Evolutionary conservation across 1,140 invertebrate genomes (phyloP).

Genomic region (Drosophila triauraria): DNA sequence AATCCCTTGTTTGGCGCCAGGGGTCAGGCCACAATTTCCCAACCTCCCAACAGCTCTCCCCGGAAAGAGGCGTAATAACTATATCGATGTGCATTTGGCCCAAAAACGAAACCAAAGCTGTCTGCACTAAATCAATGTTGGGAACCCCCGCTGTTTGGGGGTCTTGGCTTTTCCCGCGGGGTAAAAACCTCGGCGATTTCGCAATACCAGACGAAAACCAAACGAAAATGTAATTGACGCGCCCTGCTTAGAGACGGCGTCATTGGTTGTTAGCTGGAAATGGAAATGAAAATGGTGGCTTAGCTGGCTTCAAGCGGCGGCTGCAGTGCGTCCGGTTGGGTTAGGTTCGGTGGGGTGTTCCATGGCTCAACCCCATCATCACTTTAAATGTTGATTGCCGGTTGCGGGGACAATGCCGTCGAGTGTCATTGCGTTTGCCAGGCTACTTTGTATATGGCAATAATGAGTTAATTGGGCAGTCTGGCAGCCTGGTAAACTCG

Average conservation of each 20-base stretch:
- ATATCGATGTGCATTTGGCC: constrained; percentile 48
- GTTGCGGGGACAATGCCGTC: constrained; percentile 1
- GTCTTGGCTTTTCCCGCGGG: neutral
- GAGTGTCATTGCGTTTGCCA: neutral
- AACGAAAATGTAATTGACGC: constrained; percentile 52
- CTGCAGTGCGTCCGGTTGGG: too few relatives aligned
- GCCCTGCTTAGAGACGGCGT: constrained; percentile 18
- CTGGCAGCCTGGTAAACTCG: too few relatives aligned
- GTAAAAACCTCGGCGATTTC: constrained; percentile 16
- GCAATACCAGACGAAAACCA: constrained; percentile 28
- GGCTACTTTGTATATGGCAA: neutral
- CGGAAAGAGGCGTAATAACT: constrained; percentile 30
- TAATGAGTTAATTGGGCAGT: neutral
- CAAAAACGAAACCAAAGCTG: neutral
- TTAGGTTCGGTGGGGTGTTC: neutral
- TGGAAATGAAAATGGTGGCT: constrained; percentile 4
- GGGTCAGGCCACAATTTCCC: neutral
- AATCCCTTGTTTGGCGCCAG: constrained; percentile 13
- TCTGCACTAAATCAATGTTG: constrained; percentile 40
- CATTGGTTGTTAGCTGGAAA: constrained; percentile 2
- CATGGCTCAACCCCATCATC: constrained; percentile 12
- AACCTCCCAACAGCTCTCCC: neutral
- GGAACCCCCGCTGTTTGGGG: constrained; percentile 6
- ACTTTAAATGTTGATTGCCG: constrained; percentile 49
- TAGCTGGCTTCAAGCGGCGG: constrained; percentile 1